These are phyloP conservation scores for Brenthis daphne DNA, from an alignment of 2,888 invertebrate species.

Conservation along the genomic window DNA sequence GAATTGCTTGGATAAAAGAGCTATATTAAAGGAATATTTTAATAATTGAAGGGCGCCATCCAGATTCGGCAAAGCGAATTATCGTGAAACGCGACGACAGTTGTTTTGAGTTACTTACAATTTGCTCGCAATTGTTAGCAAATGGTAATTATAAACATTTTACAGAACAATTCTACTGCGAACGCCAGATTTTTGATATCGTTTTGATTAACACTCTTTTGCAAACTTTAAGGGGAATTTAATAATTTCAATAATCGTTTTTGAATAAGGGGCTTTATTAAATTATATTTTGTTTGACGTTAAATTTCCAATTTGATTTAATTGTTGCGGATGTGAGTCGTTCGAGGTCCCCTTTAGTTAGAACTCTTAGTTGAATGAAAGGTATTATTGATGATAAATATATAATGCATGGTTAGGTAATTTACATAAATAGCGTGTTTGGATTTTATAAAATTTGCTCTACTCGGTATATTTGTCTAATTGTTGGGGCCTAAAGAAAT, in stretches of 20 bases:
- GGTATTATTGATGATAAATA: too few species aligned
- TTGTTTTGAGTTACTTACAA: conserved; percentile 56
- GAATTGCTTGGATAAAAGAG: conserved; percentile 51
- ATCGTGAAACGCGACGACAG: conserved; percentile 50
- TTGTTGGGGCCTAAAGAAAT: too few species aligned
- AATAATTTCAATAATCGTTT: conserved; percentile 6
- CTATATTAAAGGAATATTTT: conserved; percentile 59
- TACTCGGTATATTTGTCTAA: too few species aligned
- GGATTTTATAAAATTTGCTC: too few species aligned
- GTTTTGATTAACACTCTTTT: conserved; percentile 11
- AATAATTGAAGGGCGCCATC: conserved; percentile 56
- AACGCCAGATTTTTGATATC: conserved; percentile 25
- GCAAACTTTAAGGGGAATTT: neutral
- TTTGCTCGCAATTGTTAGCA: conserved; percentile 42
- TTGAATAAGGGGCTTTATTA: neutral
- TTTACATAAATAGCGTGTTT: too few species aligned
- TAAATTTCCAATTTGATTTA: too few species aligned
- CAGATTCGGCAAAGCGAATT: conserved; percentile 43
- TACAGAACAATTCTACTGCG: conserved; percentile 50
- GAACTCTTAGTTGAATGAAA: too few species aligned
- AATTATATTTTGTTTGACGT: too few species aligned
- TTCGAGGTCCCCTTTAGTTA: too few species aligned
- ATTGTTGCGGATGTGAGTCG: too few species aligned
- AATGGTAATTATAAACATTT: conserved; percentile 34
- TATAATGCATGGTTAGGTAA: too few species aligned